phyloP scores from a whole-genome alignment of 2,888 invertebrate species.

The Ophioninae sp. region DNA sequence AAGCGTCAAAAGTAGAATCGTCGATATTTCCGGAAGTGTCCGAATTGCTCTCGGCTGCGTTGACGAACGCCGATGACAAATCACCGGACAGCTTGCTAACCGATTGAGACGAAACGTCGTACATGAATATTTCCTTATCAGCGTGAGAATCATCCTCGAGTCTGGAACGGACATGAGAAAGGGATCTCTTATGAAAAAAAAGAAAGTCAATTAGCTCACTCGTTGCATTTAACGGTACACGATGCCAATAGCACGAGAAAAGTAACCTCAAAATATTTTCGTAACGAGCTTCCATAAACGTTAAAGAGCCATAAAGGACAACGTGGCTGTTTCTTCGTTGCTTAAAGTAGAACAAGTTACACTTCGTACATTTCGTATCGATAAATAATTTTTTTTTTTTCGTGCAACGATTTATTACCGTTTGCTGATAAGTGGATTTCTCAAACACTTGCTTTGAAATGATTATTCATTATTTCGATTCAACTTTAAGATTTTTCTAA shows the following conservation, averaged over 20 bases:
- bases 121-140: constrained; percentile 93
- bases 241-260: neutral
- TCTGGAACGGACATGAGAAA: constrained; percentile 76
- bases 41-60: constrained; percentile 93
- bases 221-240: constrained; percentile 1
- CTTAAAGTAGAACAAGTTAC: neutral
- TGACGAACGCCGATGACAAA: constrained; percentile 91
- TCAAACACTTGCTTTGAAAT: too few relatives aligned
- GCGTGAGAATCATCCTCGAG: constrained; percentile 80
- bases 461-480: too few relatives aligned
- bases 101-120: constrained; percentile 88
- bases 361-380: neutral
- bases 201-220: constrained; percentile 22
- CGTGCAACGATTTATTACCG: neutral
- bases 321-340: neutral
- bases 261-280: neutral
- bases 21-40: constrained; percentile 73
- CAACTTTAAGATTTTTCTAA: too few relatives aligned
- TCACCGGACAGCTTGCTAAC: constrained; percentile 91
- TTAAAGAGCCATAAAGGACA: neutral
- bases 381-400: neutral
- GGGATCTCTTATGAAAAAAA: constrained; percentile 17
- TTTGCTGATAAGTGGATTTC: neutral
- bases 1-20: constrained; percentile 63
- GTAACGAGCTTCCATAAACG: constrained; percentile 2